Conservation (phyloP, 2,888 invertebrate species). For the Philhelius pedissequus region DNA sequence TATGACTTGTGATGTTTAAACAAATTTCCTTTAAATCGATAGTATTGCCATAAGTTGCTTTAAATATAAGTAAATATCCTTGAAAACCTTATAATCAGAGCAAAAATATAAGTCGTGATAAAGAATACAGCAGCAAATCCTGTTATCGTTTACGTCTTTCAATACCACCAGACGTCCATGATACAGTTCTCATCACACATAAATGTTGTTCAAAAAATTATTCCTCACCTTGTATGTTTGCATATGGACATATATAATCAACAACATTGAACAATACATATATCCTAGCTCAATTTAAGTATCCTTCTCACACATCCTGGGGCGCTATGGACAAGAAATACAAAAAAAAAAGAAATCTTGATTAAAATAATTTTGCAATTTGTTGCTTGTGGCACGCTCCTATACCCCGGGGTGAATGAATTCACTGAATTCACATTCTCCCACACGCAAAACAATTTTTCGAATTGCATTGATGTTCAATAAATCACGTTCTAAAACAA, state of each 20-base stretch:
- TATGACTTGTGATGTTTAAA: no score
- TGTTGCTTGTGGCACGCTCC: conserved; percentile 40
- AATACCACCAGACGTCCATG: not conserved
- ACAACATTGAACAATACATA: not conserved
- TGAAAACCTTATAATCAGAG: no score
- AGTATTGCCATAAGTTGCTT: no score
- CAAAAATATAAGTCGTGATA: no score
- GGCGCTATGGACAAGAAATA: no score
- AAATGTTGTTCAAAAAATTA: not conserved
- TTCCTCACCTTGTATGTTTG: not conserved
- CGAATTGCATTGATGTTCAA: conserved; percentile 62
- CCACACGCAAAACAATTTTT: conserved; percentile 22
- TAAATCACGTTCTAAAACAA: conserved; percentile 62
- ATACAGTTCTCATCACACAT: not conserved
- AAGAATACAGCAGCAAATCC: no score
- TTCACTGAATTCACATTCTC: not conserved
- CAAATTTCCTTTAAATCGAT: no score
- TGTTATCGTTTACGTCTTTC: no score
- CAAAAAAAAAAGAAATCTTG: not conserved
- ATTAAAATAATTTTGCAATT: conserved; percentile 49
- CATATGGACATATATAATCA: not conserved
- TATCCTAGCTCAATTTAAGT: not conserved
- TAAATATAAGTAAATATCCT: no score
- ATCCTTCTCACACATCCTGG: not conserved
- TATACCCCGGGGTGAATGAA: not conserved